These are phyloP conservation scores for Bembecia ichneumoniformis DNA, from an alignment of 2,888 invertebrate species.

Conservation along the genomic window DNA sequence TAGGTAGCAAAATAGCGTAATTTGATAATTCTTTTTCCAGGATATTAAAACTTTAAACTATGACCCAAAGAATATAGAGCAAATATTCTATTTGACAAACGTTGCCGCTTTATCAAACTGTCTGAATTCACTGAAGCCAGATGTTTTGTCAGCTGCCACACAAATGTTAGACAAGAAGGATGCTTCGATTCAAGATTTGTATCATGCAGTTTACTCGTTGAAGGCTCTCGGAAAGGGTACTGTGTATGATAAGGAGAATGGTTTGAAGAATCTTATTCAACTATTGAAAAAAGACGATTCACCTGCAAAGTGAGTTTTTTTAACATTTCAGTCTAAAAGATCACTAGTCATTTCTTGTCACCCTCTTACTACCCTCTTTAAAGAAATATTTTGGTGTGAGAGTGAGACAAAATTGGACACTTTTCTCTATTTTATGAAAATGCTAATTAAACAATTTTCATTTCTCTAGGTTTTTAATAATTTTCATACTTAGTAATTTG, in stretches of 20 bases:
- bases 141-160: slow-evolving; percentile 61
- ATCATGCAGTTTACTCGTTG: slow-evolving; percentile 80
- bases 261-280: slow-evolving; percentile 80
- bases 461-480: too few species aligned
- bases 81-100: slow-evolving; percentile 77
- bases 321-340: background rate
- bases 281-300: slow-evolving; percentile 89
- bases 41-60: slow-evolving; percentile 41
- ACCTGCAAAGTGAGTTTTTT: slow-evolving; percentile 73
- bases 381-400: too few species aligned
- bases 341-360: background rate
- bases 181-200: slow-evolving; percentile 78
- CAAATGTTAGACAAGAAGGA: slow-evolving; percentile 77
- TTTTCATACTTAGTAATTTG: too few species aligned
- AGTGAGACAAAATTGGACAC: too few species aligned
- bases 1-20: background rate
- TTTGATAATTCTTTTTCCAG: slow-evolving; percentile 21
- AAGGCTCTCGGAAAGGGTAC: slow-evolving; percentile 77
- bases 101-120: slow-evolving; percentile 74
- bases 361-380: too few species aligned
- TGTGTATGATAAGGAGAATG: slow-evolving; percentile 76
- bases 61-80: slow-evolving; percentile 60
- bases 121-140: slow-evolving; percentile 60
- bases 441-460: too few species aligned
- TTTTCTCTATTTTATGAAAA: too few species aligned